phyloP scores from a whole-genome alignment of 2,888 invertebrate species.

The Chironomus tentans region DNA sequence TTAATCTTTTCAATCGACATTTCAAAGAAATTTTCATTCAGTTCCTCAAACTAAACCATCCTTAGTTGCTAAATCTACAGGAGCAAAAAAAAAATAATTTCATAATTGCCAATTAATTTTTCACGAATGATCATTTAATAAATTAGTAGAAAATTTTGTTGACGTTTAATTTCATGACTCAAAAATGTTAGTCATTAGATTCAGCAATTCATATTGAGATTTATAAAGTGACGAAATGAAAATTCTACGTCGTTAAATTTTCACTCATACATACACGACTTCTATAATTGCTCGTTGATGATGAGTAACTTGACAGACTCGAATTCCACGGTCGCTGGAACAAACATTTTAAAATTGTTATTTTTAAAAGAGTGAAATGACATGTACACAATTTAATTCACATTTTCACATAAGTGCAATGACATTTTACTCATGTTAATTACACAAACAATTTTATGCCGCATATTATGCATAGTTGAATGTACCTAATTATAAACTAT shows the following conservation, averaged over 20 bases:
- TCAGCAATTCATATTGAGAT: too few species aligned
- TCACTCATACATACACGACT: slow-evolving; percentile 23
- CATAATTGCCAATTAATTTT: neutral
- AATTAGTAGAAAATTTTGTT: too few species aligned
- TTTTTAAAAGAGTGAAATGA: neutral
- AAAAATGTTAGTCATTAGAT: too few species aligned
- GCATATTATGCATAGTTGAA: neutral
- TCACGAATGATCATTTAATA: neutral
- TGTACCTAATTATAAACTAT: neutral
- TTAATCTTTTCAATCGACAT: too few species aligned
- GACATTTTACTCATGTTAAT: neutral
- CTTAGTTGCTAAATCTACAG: too few species aligned
- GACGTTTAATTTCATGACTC: too few species aligned
- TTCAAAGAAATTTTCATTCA: too few species aligned
- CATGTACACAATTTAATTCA: neutral
- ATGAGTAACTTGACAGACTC: slow-evolving; percentile 22
- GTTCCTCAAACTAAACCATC: too few species aligned
- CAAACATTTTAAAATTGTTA: neutral
- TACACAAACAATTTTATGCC: neutral
- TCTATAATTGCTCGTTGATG: slow-evolving; percentile 13
- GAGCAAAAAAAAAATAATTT: neutral
- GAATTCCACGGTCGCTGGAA: slow-evolving; percentile 25
- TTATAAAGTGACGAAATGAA: neutral
- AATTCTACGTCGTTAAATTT: neutral
- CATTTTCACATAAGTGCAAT: neutral